Base-by-base conservation (phyloP, 2,113 vertebrate genomes). In the Hippocampus barbouri region DNA sequence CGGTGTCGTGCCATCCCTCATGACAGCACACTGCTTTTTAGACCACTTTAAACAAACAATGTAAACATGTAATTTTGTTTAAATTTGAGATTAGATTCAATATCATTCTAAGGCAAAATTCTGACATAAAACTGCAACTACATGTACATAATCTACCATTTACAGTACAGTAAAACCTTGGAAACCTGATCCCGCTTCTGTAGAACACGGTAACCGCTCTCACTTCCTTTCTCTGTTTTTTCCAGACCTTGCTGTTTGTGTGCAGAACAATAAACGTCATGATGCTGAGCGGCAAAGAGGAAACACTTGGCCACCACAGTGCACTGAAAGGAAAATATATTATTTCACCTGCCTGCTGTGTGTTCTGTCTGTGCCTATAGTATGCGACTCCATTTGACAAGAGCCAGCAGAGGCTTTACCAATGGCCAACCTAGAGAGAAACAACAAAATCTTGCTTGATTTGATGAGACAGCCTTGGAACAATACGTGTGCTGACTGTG, bases 401-500 rank as follows among this genome's bases (percentile, higher is more conserved):
- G 69, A 60, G 41, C 21, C 5, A 30, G 53, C 5, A 70, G 12
- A 0, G 30, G 27, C 38, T 66, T 80, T 59, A 87, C 76, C n/a
- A 61, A 91, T 92, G 90, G 91, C 92, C 74, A 91, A 79, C 73
- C 78, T 84, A 66, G 94, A 94, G 40, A 90, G 89, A 86, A 95
- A 94, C 79, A 94, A 94, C 86, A 91, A 82, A 81, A 82, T 92
- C 79, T 87, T 97, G 64, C 83, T 93, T 61, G 93, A 94, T 74
- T 79, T 95, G 85, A 84, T 92, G 77, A 91, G 73, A 71, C 87
- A 87, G 56, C 79, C 90, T 0, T 92, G 86, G 2, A 97, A 96
- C 87, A 81, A 80, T 27, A 27, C 30, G 27, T 97, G 95, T 82
- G 94, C 94, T 0, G 95, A 96, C 87, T 97, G 95, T 77, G 93